Conservation (phyloP, 2,888 invertebrate genomes). For the Pristionchus entomophagus region DNA sequence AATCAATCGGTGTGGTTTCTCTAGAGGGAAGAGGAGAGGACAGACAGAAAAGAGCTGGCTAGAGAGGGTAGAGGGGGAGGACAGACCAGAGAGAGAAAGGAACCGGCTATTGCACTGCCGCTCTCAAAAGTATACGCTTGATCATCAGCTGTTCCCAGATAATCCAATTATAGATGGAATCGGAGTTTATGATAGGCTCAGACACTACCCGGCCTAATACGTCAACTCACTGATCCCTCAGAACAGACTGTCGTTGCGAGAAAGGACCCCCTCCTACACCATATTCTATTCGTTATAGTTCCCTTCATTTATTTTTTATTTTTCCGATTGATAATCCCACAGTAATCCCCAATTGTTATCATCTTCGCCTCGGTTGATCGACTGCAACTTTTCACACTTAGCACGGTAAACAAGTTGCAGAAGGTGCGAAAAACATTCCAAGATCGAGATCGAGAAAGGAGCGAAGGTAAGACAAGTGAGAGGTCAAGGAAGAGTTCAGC, state of each 20-base stretch:
- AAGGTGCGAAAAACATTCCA: conserved; percentile 53
- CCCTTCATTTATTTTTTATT: too few species aligned
- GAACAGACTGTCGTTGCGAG: too few species aligned
- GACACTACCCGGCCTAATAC: too few species aligned
- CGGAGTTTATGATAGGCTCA: too few species aligned
- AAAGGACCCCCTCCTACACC: too few species aligned
- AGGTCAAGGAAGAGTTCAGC: neutral
- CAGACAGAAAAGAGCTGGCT: too few species aligned
- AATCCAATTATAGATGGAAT: too few species aligned
- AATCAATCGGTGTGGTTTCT: conserved; percentile 8
- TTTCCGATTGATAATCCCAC: neutral
- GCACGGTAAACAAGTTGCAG: neutral
- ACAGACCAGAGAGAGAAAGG: neutral
- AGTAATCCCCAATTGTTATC: neutral
- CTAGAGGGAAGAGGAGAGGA: neutral
- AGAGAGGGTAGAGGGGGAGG: neutral
- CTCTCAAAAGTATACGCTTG: conserved; percentile 27
- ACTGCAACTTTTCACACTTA: conserved; percentile 3
- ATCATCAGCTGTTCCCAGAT: conserved; percentile 35
- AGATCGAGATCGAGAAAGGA: conserved; percentile 5
- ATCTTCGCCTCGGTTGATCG: neutral
- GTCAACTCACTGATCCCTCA: too few species aligned
- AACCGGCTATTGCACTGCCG: neutral
- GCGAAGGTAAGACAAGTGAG: neutral
- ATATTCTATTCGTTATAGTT: too few species aligned